Conservation (phyloP, 2,888 invertebrate species). For the Serrognathus titanus region DNA sequence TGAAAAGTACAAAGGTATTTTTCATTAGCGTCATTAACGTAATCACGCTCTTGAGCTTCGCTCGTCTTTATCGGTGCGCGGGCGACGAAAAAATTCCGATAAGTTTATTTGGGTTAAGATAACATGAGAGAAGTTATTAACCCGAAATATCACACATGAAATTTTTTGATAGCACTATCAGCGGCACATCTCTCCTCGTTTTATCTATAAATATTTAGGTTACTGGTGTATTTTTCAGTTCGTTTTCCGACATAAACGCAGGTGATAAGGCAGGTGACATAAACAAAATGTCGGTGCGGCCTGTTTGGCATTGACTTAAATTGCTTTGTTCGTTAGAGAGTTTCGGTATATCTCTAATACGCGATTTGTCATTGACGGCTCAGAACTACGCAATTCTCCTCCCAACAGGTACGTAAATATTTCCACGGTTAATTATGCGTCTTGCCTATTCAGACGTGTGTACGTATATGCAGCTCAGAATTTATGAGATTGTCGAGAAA, state of each 20-base stretch:
- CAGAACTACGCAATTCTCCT: neutral
- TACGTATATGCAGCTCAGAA: too few species aligned
- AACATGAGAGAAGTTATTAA: neutral
- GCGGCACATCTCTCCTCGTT: neutral
- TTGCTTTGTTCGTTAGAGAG: neutral
- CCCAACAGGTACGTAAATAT: neutral
- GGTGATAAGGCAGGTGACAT: neutral
- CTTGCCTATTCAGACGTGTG: too few species aligned
- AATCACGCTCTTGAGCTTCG: neutral
- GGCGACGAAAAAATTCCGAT: neutral
- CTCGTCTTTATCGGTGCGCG: neutral
- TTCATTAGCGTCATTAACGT: neutral
- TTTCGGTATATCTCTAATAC: too few species aligned
- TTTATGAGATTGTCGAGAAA: too few species aligned
- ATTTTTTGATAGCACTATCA: neutral
- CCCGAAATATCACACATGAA: neutral
- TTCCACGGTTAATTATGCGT: neutral
- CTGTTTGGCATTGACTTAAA: neutral
- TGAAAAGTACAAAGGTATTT: too few species aligned
- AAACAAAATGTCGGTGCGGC: neutral
- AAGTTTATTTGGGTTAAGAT: conserved; percentile 2
- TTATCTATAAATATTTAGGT: neutral
- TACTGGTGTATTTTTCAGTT: neutral
- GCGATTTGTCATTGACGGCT: too few species aligned
- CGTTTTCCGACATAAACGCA: neutral